phyloP scores from a whole-genome alignment of 2,797 vertebrate species.

The Tapirus indicus region DNA sequence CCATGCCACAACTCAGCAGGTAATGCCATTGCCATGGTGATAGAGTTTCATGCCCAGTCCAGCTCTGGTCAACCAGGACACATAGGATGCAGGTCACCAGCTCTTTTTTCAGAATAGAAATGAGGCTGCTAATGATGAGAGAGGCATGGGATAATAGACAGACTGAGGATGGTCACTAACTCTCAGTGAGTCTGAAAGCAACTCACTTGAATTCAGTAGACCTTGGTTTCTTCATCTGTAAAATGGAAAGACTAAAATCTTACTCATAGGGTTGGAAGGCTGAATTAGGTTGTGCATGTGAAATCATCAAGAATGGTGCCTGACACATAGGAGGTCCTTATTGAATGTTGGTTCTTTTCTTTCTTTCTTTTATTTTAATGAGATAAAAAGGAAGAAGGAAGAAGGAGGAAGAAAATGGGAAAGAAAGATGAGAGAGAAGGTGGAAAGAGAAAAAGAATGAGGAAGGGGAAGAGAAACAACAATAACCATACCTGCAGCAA shows the following conservation, averaged over 20 bases:
- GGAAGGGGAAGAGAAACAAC: not conserved
- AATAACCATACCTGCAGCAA: not conserved
- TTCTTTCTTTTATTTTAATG: not conserved
- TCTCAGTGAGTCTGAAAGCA: not conserved
- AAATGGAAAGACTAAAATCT: not conserved
- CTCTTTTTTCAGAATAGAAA: slow-evolving; percentile 83
- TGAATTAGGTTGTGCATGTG: not conserved
- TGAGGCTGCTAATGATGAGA: slow-evolving; percentile 71
- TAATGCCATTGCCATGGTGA: slow-evolving; percentile 83
- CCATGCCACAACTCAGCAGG: slow-evolving; percentile 75
- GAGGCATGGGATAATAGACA: not conserved
- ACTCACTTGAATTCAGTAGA: not conserved
- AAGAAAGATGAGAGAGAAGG: not conserved
- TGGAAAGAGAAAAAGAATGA: not conserved
- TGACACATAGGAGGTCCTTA: not conserved
- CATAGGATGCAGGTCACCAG: slow-evolving; percentile 82
- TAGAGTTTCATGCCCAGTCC: slow-evolving; percentile 82
- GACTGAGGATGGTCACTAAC: not conserved
- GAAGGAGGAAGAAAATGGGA: not conserved
- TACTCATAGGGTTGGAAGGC: not conserved
- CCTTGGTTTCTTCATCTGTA: not conserved
- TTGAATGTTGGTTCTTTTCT: not conserved
- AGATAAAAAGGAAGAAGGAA: not conserved
- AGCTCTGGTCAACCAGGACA: slow-evolving; percentile 83
- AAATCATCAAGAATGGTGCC: not conserved